These are phyloP conservation scores for Metaphire vulgaris DNA, from an alignment of 1,140 invertebrate species.

Conservation along the genomic window DNA sequence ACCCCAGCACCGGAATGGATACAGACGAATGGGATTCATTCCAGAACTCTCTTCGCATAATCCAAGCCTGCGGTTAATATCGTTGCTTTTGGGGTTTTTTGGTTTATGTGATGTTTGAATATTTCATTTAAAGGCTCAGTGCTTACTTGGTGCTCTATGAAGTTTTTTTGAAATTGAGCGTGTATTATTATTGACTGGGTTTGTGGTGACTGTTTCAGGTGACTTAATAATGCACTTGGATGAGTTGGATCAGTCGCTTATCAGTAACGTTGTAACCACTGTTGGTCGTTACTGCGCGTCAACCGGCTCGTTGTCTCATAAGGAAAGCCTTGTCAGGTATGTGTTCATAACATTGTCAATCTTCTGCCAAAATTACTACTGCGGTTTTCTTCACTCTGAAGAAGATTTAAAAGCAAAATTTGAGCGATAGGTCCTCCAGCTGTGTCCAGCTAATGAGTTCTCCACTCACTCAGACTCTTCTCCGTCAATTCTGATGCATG, in stretches of 20 bases:
- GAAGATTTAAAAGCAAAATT: too few species aligned
- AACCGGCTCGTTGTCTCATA: background rate
- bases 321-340: slow-evolving; percentile 6
- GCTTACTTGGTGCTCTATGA: too few species aligned
- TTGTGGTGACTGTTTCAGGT: slow-evolving; percentile 32
- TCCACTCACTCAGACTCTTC: too few species aligned
- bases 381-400: too few species aligned
- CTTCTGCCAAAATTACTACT: too few species aligned
- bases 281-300: slow-evolving; percentile 37
- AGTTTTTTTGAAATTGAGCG: too few species aligned
- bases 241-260: slow-evolving; percentile 42
- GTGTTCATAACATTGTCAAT: too few species aligned
- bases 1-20: slow-evolving; percentile 33
- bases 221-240: slow-evolving; percentile 59
- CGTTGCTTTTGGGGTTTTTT: slow-evolving; percentile 36
- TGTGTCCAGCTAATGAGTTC: too few species aligned
- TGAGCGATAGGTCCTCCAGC: too few species aligned
- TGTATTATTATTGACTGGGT: background rate
- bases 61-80: slow-evolving; percentile 50
- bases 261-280: slow-evolving; percentile 40
- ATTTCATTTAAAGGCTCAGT: too few species aligned
- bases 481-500: too few species aligned
- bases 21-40: slow-evolving; percentile 52
- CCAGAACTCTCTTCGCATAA: slow-evolving; percentile 50
- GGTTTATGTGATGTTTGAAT: too few species aligned